Evolutionary conservation across 2,797 vertebrate species (phyloP), one percentile per base, ranked within the genome.

Genomic region (Urosaurus nigricauda): DNA sequence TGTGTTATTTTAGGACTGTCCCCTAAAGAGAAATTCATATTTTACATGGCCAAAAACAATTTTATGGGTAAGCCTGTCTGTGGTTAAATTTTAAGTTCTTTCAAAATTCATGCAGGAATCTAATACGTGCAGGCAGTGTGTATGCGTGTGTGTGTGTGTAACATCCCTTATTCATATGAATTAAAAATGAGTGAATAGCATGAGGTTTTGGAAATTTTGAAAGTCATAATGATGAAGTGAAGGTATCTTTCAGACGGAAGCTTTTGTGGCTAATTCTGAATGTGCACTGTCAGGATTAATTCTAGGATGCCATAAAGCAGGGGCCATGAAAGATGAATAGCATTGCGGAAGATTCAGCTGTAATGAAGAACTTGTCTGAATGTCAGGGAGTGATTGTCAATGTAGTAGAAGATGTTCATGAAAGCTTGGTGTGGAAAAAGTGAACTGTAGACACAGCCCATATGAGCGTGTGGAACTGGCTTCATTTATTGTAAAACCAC

Each of bases 181-280:
- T 91, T 73, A 86, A 83, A 91, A 94, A 86, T 93, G 87, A 2
- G 47, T 93, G 29, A 92, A 89, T 93, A 47, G 82, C 79, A 60
- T 73, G 17, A 29, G 79, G 83, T 32, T 90, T 93, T 91, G 0
- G 4, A 89, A 79, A 88, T 1, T 0, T 0, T 9, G 84, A 90
- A 19, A 84, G 85, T 43, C 0, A 68, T 84, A 85, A 93, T 93
- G 86, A 85, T 85, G 63, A 90, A 93, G 9, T 87, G 87, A 83
- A 93, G 90, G 91, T 88, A 77, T 60, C 16, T 88, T 94, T 91
- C n/a, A 91, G 87, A 92, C 56, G 58, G 73, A 83, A 35, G 17
- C 53, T 84, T 87, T 94, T 63, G 29, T 88, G 75, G 37, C 89
- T 94, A 93, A 91, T 93, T 86, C 43, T 91, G 92, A 94, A 87